Evolutionary conservation across 2,888 invertebrate genomes (phyloP), one percentile per base, ranked within the genome.

Genomic region (Abscondita cerata): DNA sequence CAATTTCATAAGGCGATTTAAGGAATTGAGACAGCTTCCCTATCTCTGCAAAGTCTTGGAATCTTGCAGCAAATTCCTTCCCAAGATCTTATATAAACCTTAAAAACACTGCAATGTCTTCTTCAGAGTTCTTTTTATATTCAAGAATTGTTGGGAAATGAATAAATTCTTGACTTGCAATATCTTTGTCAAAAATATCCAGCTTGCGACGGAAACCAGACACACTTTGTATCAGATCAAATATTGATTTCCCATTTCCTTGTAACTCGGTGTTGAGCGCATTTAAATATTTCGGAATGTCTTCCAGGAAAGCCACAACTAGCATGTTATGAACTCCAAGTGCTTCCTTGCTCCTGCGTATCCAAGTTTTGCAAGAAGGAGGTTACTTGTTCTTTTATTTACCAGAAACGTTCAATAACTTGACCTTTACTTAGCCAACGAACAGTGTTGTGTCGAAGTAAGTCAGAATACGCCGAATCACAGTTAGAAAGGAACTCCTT

Each of bases 101-200:
- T 68, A 38, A 36, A 68, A 71, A 68, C 61, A 68, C 67, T 69
- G 65, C 66, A 70, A 18, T 46, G 46, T 46, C 46, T 46, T 15
- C 19, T 18, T 46, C 19, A 18, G 46, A 46, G 16, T 46, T 46
- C 2, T 4, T 46, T 9, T 18, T 46, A 16, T 46, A 46, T 46
- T 46, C 70, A 70, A 72, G 68, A 72, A 72, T 61, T 68, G 68
- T 69, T 62, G 68, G 68, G 63, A 71, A 71, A 67, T 71, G 58
- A 70, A 65, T 62, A 59, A 64, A 64, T 62, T 66, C 59, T 66
- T 61, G 62, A 41, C 57, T 25, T 67, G 57, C 60, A 64, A 64
- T 65, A 55, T 66, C 64, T 61, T 64, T 65, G 65, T 62, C 59
- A 65, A 62, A 61, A 51, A 67, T 67, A 67, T 64, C 67, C 59